These are phyloP conservation scores for Diorhabda carinulata DNA, from an alignment of 1,140 invertebrate genomes.

Conservation along the genomic window DNA sequence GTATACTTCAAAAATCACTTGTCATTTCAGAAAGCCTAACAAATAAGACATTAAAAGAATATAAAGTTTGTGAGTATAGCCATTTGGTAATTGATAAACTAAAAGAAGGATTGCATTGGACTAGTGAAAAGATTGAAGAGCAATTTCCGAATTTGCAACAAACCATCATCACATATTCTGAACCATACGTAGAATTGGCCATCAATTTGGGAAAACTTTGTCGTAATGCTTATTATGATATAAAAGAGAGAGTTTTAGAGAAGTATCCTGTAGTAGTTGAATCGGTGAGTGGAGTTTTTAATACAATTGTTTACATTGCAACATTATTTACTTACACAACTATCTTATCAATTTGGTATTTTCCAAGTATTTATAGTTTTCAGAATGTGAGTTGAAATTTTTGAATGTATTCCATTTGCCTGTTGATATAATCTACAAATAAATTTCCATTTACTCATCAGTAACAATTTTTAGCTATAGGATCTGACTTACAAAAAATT, in stretches of 20 bases:
- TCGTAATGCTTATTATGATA: constrained; percentile 55
- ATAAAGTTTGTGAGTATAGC: constrained; percentile 53
- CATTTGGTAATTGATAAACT: constrained; percentile 52
- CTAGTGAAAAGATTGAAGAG: constrained; percentile 50
- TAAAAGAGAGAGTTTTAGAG: constrained; percentile 52
- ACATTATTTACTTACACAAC: no score
- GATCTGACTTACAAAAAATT: no score
- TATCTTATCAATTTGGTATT: no score
- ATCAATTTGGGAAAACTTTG: constrained; percentile 54
- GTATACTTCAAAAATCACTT: background rate
- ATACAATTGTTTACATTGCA: no score
- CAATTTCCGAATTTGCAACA: constrained; percentile 64
- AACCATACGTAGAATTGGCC: constrained; percentile 59
- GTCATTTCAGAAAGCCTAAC: constrained; percentile 15
- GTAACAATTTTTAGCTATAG: no score
- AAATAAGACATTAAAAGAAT: constrained; percentile 17
- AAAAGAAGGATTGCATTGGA: constrained; percentile 53
- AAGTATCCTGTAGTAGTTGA: constrained; percentile 60
- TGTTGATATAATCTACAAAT: no score
- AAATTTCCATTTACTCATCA: no score
- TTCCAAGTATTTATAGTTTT: no score
- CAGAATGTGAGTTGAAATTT: no score
- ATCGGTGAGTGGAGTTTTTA: constrained; percentile 50
- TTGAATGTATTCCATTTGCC: no score
- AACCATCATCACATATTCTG: constrained; percentile 51